These are phyloP conservation scores for Polyodon spathula DNA, from an alignment of 2,113 vertebrate species.

Conservation along the genomic window DNA sequence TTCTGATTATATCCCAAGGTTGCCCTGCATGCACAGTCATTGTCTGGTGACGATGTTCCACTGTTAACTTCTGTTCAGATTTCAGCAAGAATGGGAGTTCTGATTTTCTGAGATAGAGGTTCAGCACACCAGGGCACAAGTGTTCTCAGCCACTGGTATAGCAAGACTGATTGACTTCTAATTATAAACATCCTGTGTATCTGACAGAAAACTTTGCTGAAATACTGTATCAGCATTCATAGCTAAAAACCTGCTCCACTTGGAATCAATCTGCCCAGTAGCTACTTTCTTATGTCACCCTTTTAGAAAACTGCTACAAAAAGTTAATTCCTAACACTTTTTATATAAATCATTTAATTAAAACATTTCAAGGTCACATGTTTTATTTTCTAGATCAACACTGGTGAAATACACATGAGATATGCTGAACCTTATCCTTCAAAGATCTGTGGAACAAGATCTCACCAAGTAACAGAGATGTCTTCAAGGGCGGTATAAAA, in stretches of 20 bases:
- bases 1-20: background rate
- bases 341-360: too few relatives aligned
- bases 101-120: constrained; percentile 39
- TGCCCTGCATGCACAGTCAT: background rate
- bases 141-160: constrained; percentile 29
- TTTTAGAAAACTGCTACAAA: too few relatives aligned
- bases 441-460: constrained; percentile 61
- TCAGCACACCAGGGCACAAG: constrained; percentile 50
- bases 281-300: too few relatives aligned
- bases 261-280: too few relatives aligned
- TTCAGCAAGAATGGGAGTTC: constrained; percentile 27
- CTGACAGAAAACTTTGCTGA: constrained; percentile 19
- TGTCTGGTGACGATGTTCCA: constrained; percentile 16
- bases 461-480: constrained; percentile 53
- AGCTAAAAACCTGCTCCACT: too few relatives aligned
- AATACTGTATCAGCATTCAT: too few relatives aligned
- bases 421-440: constrained; percentile 41
- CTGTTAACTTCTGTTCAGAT: constrained; percentile 34
- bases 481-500: constrained; percentile 49
- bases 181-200: constrained; percentile 48
- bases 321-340: too few relatives aligned
- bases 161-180: constrained; percentile 38
- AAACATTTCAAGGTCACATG: constrained; percentile 18
- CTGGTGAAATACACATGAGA: constrained; percentile 34
- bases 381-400: constrained; percentile 1